phyloP scores from a whole-genome alignment of 2,888 invertebrate species.

The Pterobdella sp. region DNA sequence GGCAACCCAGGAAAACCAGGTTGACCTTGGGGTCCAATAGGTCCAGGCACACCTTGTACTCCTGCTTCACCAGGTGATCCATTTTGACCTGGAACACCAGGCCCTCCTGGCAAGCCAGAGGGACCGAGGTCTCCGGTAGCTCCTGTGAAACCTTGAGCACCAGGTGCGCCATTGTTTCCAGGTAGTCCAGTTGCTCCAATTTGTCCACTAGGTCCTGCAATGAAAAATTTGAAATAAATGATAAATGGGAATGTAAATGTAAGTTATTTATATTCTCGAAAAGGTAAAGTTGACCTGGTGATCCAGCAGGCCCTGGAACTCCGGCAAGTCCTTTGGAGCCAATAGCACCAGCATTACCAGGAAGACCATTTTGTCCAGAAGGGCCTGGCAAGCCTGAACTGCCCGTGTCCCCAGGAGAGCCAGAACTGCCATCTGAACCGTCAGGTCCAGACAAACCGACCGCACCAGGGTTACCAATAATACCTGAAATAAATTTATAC shows the following conservation, averaged over 20 bases:
- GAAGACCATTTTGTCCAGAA: no score
- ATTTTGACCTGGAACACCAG: neutral
- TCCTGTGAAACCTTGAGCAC: conserved; percentile 29
- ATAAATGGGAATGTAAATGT: neutral
- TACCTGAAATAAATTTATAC: neutral
- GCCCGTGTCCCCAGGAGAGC: conserved; percentile 2
- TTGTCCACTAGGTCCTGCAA: conserved; percentile 19
- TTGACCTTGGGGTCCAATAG: conserved; percentile 3
- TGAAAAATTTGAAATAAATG: no score
- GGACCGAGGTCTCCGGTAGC: conserved; percentile 26
- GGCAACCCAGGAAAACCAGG: neutral
- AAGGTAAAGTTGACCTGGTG: neutral
- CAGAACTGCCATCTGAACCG: neutral
- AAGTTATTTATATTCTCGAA: neutral
- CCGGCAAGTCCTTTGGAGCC: neutral
- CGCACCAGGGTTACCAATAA: neutral
- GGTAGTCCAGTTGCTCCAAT: conserved; percentile 28
- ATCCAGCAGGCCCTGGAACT: conserved; percentile 1
- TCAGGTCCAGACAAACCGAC: neutral
- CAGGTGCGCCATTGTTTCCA: conserved; percentile 22
- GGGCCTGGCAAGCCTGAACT: neutral
- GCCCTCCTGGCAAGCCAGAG: conserved; percentile 14
- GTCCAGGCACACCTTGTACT: conserved; percentile 8
- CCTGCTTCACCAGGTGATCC: conserved; percentile 13
- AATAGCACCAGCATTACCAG: no score